Evolutionary conservation across 2,888 invertebrate species (phyloP).

Genomic region (Geophilus truncorum): DNA sequence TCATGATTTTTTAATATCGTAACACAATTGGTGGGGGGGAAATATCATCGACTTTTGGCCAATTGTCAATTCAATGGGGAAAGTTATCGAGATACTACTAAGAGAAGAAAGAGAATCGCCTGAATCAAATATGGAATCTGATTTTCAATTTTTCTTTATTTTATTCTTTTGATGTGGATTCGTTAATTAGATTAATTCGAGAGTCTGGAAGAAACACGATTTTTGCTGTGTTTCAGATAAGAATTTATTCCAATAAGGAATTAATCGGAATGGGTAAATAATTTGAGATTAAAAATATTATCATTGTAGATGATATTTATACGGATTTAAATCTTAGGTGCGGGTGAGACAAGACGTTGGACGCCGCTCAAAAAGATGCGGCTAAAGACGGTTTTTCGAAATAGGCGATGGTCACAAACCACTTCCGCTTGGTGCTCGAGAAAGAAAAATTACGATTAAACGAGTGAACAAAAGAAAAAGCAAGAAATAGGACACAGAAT

Average conservation of each 20-base stretch:
- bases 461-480: not conserved
- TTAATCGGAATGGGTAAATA: conserved; percentile 71
- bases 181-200: conserved; percentile 66
- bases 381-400: conserved; percentile 67
- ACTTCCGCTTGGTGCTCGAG: conserved; percentile 52
- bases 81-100: conserved; percentile 61
- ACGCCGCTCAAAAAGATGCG: too few relatives aligned
- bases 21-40: conserved; percentile 71
- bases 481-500: not conserved
- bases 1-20: conserved; percentile 72
- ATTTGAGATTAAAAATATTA: not conserved
- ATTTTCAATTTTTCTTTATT: too few relatives aligned
- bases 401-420: conserved; percentile 58
- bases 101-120: conserved; percentile 57
- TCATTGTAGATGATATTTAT: too few relatives aligned
- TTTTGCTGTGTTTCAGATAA: conserved; percentile 78
- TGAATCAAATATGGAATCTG: conserved; percentile 61
- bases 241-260: conserved; percentile 74
- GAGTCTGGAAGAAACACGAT: conserved; percentile 73
- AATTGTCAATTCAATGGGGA: conserved; percentile 69
- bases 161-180: too few relatives aligned
- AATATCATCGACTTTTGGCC: conserved; percentile 80
- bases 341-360: too few relatives aligned
- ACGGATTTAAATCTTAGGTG: too few relatives aligned
- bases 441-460: not conserved